Percentiles rank a stretch among this genome's conserved stretches.
phyloP scores from a whole-genome alignment of 2,797 vertebrate genomes.

The Emys orbicularis region DNA sequence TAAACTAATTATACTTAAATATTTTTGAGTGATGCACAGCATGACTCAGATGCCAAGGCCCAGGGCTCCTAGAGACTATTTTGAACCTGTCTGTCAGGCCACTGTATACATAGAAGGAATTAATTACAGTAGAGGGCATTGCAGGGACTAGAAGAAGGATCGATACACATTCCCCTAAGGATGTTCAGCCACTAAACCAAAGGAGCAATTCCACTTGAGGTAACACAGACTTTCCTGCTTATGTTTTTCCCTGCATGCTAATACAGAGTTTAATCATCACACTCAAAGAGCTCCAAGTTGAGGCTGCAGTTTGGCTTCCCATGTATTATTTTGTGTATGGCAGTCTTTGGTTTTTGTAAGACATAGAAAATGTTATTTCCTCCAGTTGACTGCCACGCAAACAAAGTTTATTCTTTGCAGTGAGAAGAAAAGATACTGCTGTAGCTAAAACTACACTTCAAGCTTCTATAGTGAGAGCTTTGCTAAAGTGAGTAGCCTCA shows the following conservation, averaged over 20 bases:
- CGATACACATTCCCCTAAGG: slow-evolving; percentile 26
- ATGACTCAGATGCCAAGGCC: neutral
- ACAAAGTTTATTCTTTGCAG: slow-evolving; percentile 10
- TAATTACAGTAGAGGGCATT: slow-evolving; percentile 59
- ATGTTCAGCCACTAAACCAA: slow-evolving; percentile 44
- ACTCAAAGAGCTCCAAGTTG: neutral
- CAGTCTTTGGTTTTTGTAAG: slow-evolving; percentile 30
- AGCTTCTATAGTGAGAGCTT: neutral
- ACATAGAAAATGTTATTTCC: slow-evolving; percentile 1
- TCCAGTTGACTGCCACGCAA: slow-evolving; percentile 6
- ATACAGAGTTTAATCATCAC: neutral
- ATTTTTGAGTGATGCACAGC: neutral
- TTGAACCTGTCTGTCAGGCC: slow-evolving; percentile 52
- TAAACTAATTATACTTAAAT: slow-evolving; percentile 13
- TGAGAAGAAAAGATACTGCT: neutral
- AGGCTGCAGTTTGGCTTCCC: slow-evolving; percentile 23
- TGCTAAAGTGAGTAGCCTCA: neutral
- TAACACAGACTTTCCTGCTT: slow-evolving; percentile 13
- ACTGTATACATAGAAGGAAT: slow-evolving; percentile 35
- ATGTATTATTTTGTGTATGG: slow-evolving; percentile 7
- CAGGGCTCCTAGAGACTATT: slow-evolving; percentile 1
- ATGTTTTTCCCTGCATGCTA: neutral
- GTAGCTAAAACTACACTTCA: neutral
- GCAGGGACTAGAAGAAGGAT: slow-evolving; percentile 40
- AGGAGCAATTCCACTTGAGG: slow-evolving; percentile 15